Evolutionary conservation across 2,113 vertebrate genomes (phyloP), one percentile per base, ranked within the genome.

Genomic region (Poeciliopsis turrubarensis): DNA sequence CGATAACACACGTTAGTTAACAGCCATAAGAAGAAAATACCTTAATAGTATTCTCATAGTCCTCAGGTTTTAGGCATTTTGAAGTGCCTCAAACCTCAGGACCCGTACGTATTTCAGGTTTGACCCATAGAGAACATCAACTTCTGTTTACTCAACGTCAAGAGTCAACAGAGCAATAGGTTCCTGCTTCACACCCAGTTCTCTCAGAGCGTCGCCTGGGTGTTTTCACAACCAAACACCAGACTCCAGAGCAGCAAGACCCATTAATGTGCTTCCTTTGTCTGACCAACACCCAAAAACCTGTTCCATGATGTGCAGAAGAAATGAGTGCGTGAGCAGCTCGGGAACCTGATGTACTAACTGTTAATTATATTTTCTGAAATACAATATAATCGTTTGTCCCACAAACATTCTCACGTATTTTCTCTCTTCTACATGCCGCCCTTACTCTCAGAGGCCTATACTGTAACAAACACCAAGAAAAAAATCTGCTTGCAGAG

Each of bases 401-500:
- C 11, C 5, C 31, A 7, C 63, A 14, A 41, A 26, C 3, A 3
- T 25, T 68, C 34, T 62, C n/a, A 29, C 10, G 19, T 29, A 70
- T 82, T 78, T 82, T 7, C 25, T 65, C 19, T 34, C 68, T 27
- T 34, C 37, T 26, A 37, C 63, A 68, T 17, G 61, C 11, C 15
- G 13, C 29, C 29, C 67, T 25, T 37, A 30, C 73, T 67, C 65
- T 41, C 25, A 2, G 25, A 80, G 62, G 63, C 73, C 34, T 14
- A 27, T 1, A 41, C 69, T 75, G 87, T 89, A 90, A 93, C 74
- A 27, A 81, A 87, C 86, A 85, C 87, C 47, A 11, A 62, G 80
- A 51, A 73, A 61, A 80, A 85, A 61, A 80, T 84, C 69, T 90
- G 90, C 92, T 91, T 84, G 70, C 81, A 75, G 86, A 75, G 90